phyloP scores from a whole-genome alignment of 2,888 invertebrate genomes.

The Pedicia rivosa region DNA sequence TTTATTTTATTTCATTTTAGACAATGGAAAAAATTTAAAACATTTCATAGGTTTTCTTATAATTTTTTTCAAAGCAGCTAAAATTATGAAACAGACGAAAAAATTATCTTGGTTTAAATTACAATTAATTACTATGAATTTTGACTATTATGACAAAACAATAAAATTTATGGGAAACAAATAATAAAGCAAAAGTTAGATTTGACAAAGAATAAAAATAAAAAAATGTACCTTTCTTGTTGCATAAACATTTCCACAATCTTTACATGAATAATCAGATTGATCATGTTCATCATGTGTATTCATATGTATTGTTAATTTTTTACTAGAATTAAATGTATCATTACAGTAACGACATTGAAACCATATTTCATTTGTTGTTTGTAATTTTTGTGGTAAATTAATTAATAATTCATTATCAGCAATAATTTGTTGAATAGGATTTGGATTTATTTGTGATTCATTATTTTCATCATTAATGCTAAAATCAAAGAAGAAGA shows the following conservation, averaged over 20 bases:
- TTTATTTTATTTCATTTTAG: too few species aligned
- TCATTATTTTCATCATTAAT: slow-evolving; percentile 4
- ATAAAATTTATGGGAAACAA: too few species aligned
- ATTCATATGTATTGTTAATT: slow-evolving; percentile 30
- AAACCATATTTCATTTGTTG: slow-evolving; percentile 25
- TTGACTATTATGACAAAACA: too few species aligned
- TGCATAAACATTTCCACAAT: slow-evolving; percentile 31
- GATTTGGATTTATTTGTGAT: neutral
- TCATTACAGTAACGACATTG: slow-evolving; percentile 31
- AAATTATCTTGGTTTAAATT: too few species aligned
- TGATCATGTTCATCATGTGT: slow-evolving; percentile 30
- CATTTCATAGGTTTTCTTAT: too few species aligned
- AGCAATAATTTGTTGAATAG: slow-evolving; percentile 8
- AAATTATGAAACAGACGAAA: too few species aligned
- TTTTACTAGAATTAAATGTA: slow-evolving; percentile 31
- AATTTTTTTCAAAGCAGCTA: too few species aligned
- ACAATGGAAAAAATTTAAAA: too few species aligned
- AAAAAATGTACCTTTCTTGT: slow-evolving; percentile 16
- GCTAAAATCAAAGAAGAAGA: neutral
- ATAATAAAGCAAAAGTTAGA: neutral
- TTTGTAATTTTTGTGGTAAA: too few species aligned
- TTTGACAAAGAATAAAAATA: neutral
- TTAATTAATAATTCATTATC: slow-evolving; percentile 6
- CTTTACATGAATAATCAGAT: slow-evolving; percentile 30
- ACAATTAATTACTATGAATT: too few species aligned